These are phyloP conservation scores for Orcinus orca DNA, from an alignment of 2,113 vertebrate species.

Conservation along the genomic window DNA sequence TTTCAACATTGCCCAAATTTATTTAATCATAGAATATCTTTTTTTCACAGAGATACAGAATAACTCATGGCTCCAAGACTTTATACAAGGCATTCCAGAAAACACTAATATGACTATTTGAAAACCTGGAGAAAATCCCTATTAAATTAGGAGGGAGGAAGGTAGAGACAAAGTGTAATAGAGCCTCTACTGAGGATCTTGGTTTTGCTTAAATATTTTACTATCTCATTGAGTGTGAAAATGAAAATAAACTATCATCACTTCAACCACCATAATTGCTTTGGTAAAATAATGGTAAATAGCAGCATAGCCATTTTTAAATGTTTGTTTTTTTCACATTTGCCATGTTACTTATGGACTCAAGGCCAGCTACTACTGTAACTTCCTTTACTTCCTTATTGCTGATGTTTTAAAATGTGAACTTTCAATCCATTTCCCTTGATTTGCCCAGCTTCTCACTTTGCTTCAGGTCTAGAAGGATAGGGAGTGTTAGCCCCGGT, in stretches of 20 bases:
- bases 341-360: not conserved
- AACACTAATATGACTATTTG: not conserved
- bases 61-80: not conserved
- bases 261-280: not conserved
- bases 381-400: not conserved
- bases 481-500: not conserved
- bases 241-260: not conserved
- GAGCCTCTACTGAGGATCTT: not conserved
- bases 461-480: not conserved
- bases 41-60: not conserved
- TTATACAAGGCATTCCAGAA: not conserved
- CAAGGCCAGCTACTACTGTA: not conserved
- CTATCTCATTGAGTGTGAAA: not conserved
- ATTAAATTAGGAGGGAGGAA: not conserved
- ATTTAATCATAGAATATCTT: not conserved
- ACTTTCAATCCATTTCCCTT: not conserved
- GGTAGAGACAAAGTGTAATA: not conserved
- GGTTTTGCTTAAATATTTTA: not conserved
- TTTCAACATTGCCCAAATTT: slow-evolving; percentile 9
- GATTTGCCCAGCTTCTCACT: not conserved
- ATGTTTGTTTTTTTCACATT: not conserved
- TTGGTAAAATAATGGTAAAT: not conserved
- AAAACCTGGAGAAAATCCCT: not conserved
- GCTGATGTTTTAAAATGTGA: not conserved
- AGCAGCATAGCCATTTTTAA: not conserved